These are phyloP conservation scores for Syngnathoides biaculeatus DNA, from an alignment of 2,113 vertebrate genomes.

Conservation along the genomic window DNA sequence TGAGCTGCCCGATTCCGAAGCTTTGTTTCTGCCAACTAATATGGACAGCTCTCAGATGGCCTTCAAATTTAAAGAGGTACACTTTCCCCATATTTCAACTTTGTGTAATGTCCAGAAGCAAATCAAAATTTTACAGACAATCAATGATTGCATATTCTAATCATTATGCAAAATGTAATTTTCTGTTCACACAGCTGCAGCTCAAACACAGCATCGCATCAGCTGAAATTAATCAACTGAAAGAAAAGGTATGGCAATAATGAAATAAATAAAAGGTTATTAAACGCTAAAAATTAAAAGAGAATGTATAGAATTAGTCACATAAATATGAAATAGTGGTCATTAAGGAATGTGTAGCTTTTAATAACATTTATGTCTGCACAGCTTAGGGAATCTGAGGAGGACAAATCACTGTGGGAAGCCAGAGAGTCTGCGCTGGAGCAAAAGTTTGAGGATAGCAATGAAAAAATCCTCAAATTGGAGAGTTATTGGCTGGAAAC, in stretches of 20 bases:
- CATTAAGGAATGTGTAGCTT: neutral
- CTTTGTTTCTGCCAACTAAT: constrained; percentile 75
- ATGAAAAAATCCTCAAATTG: constrained; percentile 82
- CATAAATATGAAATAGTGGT: neutral
- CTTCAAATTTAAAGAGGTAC: constrained; percentile 89
- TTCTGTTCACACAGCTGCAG: constrained; percentile 73
- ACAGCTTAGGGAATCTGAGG: constrained; percentile 76
- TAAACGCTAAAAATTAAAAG: neutral
- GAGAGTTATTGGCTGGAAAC: constrained; percentile 89
- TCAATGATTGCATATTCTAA: neutral
- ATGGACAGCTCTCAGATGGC: constrained; percentile 83
- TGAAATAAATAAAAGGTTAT: neutral
- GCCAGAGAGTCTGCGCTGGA: constrained; percentile 76
- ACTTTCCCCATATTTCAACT: neutral
- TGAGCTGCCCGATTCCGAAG: constrained; percentile 83
- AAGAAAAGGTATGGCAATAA: constrained; percentile 75
- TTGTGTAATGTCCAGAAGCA: neutral
- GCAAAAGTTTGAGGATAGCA: constrained; percentile 79
- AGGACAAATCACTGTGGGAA: constrained; percentile 77
- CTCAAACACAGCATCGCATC: constrained; percentile 79
- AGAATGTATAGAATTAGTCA: neutral
- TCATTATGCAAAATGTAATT: constrained; percentile 4
- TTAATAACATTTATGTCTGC: constrained; percentile 10
- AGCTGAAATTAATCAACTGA: constrained; percentile 82
- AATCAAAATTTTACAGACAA: neutral